Base-by-base conservation (phyloP, 2,113 vertebrate species). In the Oxygymnocypris stewartii region DNA sequence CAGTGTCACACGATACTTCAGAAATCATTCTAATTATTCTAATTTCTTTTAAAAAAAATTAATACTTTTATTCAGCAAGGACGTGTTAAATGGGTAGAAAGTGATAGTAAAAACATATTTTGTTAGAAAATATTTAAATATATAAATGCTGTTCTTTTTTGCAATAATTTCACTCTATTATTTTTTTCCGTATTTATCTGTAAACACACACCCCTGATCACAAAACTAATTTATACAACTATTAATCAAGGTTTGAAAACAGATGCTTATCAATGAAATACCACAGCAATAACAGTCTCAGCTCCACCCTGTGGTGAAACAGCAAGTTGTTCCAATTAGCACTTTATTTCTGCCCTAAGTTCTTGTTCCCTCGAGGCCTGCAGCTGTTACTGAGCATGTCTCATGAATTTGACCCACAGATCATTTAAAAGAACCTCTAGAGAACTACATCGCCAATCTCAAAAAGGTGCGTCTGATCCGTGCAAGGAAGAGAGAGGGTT, bases 401-500 rank as follows among this genome's bases (percentile, higher is more conserved):
- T 63, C 28, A 40, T 54, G n/a, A 14, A 23, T 84, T 11, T 47
- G 13, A 73, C 59, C 18, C 40, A 7, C 88, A 99, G 98, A 93
- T 6, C 97, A 99, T 88, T 92, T 99, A 88, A 99, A 98, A 90
- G 94, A 96, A 76, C 89, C 91, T 28, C 89, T 99, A 92, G 97
- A 97, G 87, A 92, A 89, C 2, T 96, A 99, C 12, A 91, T 99
- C 85, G 92, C 97, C 0, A 65, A 84, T 69, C 88, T 98, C 85
- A 95, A 89, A 90, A 99, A 97, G 92, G 98, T 99, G 40, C 97
- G 97, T 51, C 94, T 99, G 82, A 95, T 99, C 86, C 96, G 98
- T 0, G 97, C 98, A 20, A 96, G 92, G 49, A 99, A 98, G 92
- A 94, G 98, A 88, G 98, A 99, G 89, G 98, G 98, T 23, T 91